phyloP scores from a whole-genome alignment of 2,113 vertebrate genomes.

The Daubentonia madagascariensis region DNA sequence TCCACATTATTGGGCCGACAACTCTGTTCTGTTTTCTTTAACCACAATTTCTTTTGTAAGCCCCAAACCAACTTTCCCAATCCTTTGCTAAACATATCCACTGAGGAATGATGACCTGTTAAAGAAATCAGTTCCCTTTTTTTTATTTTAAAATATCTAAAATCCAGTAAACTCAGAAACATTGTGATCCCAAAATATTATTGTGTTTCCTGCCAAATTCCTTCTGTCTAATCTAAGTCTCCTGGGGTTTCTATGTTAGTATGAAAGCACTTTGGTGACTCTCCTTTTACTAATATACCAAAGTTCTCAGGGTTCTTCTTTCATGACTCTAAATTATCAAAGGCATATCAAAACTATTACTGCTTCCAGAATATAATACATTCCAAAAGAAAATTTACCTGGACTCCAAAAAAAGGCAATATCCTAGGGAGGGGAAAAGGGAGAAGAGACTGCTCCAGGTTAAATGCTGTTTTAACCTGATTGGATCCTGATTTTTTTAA shows the following conservation, averaged over 20 bases:
- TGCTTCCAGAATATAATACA: not conserved
- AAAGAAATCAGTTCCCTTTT: slow-evolving; percentile 33
- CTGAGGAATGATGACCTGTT: not conserved
- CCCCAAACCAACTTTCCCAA: not conserved
- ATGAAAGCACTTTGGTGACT: not conserved
- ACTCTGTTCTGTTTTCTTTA: not conserved
- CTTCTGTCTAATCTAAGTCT: slow-evolving; percentile 31
- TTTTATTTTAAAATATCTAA: slow-evolving; percentile 51
- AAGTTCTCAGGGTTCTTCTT: not conserved
- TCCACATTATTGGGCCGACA: not conserved
- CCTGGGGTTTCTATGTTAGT: not conserved
- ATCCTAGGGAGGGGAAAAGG: not conserved
- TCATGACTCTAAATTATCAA: not conserved
- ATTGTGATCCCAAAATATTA: slow-evolving; percentile 37
- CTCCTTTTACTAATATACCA: not conserved
- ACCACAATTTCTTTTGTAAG: not conserved
- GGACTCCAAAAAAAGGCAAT: not conserved
- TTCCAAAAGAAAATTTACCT: slow-evolving; percentile 2
- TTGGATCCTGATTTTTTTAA: not conserved
- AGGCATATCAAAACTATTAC: not conserved
- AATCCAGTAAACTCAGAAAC: slow-evolving; percentile 46
- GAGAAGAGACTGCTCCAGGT: not conserved
- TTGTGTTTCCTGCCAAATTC: slow-evolving; percentile 41
- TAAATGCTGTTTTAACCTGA: not conserved
- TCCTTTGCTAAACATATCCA: not conserved